Conservation (phyloP, 2,797 vertebrate species). For the Sebastes matsubarae region DNA sequence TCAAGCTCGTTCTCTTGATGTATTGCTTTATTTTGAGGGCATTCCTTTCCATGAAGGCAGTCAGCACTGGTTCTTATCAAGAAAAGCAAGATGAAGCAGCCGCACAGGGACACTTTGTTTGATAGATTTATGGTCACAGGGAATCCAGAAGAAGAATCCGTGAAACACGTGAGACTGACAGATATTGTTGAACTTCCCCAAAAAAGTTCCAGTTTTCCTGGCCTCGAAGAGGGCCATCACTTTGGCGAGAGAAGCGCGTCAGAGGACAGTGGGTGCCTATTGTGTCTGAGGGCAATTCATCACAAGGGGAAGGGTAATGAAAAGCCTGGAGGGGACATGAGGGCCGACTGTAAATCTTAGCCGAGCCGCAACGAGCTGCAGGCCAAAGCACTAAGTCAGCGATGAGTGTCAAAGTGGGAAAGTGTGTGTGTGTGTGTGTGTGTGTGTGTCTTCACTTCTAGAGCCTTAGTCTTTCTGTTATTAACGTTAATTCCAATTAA, state of each 20-base stretch:
- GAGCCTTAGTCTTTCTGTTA: neutral
- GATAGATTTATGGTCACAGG: constrained; percentile 13
- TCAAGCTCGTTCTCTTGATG: constrained; percentile 3
- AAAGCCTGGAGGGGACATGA: constrained; percentile 25
- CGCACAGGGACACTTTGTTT: neutral
- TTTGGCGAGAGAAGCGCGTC: neutral
- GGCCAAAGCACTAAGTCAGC: constrained; percentile 22
- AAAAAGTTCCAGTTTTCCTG: neutral
- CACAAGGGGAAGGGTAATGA: constrained; percentile 38
- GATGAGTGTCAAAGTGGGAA: constrained; percentile 4
- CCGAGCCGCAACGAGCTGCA: constrained; percentile 7
- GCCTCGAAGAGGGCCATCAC: constrained; percentile 7
- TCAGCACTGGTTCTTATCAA: neutral
- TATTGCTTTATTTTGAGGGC: constrained; percentile 3
- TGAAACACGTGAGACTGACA: neutral
- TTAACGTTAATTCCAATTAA: neutral
- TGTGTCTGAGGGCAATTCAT: constrained; percentile 47
- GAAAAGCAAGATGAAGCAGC: neutral
- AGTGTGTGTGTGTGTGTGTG: neutral
- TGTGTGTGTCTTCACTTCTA: neutral
- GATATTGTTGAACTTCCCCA: neutral
- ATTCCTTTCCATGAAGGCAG: neutral
- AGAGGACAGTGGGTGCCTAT: constrained; percentile 34
- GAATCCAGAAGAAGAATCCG: neutral
- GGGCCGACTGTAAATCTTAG: constrained; percentile 45